Evolutionary conservation across 2,113 vertebrate genomes (phyloP).

Genomic region (Boulengeromyrus knoepffleri): DNA sequence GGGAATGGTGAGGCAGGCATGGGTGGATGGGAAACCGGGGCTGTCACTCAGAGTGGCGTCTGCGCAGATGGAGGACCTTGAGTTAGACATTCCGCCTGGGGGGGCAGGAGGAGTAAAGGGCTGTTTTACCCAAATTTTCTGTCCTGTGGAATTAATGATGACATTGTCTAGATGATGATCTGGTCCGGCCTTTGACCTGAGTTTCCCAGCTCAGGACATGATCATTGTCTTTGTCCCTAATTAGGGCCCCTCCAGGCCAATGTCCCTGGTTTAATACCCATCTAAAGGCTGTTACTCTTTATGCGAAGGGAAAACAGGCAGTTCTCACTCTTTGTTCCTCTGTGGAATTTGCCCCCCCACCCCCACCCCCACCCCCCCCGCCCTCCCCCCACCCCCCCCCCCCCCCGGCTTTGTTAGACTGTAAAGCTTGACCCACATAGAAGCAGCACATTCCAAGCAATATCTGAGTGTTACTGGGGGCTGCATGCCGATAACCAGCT

Average conservation of each 20-base stretch:
- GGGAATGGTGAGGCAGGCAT: background rate
- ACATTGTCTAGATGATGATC: background rate
- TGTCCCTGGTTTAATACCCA: background rate
- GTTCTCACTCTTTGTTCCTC: background rate
- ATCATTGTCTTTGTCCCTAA: background rate
- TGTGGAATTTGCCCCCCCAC: background rate
- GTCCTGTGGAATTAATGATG: background rate
- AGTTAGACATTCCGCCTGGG: background rate
- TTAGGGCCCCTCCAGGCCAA: background rate
- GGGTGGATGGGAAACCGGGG: background rate
- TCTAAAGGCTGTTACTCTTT: background rate
- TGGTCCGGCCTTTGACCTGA: background rate
- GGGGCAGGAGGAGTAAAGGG: background rate
- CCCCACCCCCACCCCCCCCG: background rate
- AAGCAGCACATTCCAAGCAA: background rate
- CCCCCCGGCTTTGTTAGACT: background rate
- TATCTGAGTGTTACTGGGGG: background rate
- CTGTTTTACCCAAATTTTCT: slow-evolving; percentile 31
- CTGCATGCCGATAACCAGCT: background rate
- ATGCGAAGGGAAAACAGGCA: background rate
- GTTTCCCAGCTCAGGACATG: background rate
- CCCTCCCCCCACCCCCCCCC: no score
- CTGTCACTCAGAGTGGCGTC: background rate
- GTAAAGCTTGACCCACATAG: background rate
- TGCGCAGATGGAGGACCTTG: background rate